Evolutionary conservation across 1,140 invertebrate genomes (phyloP).

Genomic region (Octopus bimaculoides): DNA sequence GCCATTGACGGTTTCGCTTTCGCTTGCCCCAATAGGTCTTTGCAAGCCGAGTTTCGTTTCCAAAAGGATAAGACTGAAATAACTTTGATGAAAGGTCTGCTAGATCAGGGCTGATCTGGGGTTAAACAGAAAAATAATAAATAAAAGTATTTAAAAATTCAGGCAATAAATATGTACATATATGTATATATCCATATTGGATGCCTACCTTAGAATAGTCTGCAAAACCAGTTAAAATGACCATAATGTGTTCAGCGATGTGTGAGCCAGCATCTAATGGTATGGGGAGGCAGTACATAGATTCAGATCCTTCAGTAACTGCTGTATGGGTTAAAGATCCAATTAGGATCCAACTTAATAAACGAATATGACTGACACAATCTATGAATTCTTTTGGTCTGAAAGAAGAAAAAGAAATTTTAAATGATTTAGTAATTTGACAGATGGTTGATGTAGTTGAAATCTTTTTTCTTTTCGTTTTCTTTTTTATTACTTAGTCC

Average conservation of each 20-base stretch:
- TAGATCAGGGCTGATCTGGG: too few species aligned
- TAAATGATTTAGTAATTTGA: background rate
- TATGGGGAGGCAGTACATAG: conserved; percentile 75
- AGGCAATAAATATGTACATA: too few species aligned
- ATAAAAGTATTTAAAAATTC: background rate
- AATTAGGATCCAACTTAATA: conserved; percentile 92
- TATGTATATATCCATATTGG: conserved; percentile 12
- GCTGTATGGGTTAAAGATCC: conserved; percentile 88
- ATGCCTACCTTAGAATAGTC: conserved; percentile 80
- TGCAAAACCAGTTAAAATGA: conserved; percentile 89
- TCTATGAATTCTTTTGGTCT: conserved; percentile 92
- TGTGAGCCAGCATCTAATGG: conserved; percentile 94
- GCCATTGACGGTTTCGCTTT: too few species aligned
- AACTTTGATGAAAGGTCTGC: too few species aligned
- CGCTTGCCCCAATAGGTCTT: too few species aligned
- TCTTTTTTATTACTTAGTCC: too few species aligned
- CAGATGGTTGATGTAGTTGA: too few species aligned
- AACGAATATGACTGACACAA: conserved; percentile 88
- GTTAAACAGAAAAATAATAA: background rate
- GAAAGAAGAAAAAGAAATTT: conserved; percentile 22
- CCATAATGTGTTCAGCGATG: conserved; percentile 94
- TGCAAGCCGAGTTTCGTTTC: too few species aligned
- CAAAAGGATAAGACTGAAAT: too few species aligned
- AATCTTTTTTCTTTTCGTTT: too few species aligned
- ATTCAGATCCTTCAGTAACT: conserved; percentile 58